These are phyloP conservation scores for Tragelaphus strepsiceros DNA, from an alignment of 2,113 vertebrate genomes.

Conservation along the genomic window DNA sequence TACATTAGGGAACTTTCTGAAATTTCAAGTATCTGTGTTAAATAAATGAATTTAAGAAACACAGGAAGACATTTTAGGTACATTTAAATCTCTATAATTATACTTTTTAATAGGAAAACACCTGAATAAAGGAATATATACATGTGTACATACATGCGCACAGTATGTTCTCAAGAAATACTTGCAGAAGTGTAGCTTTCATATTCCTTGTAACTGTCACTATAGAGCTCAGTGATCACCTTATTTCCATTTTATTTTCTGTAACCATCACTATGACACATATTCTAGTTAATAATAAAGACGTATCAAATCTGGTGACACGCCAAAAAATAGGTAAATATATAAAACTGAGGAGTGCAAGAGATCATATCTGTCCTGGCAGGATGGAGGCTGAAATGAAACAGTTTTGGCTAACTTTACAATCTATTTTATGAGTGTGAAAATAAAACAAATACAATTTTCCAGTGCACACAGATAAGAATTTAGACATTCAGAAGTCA, in stretches of 20 bases:
- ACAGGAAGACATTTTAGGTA: background rate
- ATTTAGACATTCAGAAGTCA: background rate
- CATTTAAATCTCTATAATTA: background rate
- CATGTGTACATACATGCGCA: background rate
- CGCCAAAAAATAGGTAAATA: background rate
- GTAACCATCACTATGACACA: background rate
- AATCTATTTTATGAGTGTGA: conserved; percentile 32
- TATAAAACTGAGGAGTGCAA: background rate
- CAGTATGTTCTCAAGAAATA: background rate
- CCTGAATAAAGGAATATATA: conserved; percentile 6
- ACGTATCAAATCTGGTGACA: background rate
- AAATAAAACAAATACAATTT: conserved; percentile 26
- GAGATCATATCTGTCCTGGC: background rate
- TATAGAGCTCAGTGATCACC: background rate
- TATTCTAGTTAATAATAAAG: background rate
- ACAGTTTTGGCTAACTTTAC: background rate
- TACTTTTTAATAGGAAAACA: background rate
- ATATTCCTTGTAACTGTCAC: background rate
- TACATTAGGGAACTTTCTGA: background rate
- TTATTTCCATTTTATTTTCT: background rate
- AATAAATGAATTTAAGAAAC: conserved; percentile 6
- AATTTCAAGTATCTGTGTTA: conserved; percentile 33
- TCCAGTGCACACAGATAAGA: background rate
- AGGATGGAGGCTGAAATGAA: background rate
- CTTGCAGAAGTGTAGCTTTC: background rate